Evolutionary conservation across 2,797 vertebrate species (phyloP).

Genomic region (Prionace glauca): DNA sequence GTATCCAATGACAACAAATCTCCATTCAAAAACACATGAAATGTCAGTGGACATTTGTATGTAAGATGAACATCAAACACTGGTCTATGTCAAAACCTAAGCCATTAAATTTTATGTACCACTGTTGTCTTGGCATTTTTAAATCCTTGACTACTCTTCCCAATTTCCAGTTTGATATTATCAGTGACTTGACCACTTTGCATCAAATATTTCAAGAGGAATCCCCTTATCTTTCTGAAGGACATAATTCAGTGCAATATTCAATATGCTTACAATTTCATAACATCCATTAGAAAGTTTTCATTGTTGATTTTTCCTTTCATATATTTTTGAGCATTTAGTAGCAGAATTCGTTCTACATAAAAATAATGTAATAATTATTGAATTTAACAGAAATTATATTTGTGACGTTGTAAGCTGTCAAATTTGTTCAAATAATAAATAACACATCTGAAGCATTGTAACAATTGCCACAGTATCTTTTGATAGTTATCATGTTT

Average conservation of each 20-base stretch:
- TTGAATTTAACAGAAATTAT: neutral
- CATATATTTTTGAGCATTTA: neutral
- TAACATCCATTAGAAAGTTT: neutral
- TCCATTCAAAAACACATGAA: no score
- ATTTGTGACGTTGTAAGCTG: neutral
- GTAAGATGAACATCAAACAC: no score
- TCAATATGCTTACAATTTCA: neutral
- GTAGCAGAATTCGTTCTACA: neutral
- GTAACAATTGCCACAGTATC: neutral
- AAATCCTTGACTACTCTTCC: neutral
- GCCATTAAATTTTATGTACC: neutral
- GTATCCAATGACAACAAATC: no score
- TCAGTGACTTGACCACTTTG: neutral
- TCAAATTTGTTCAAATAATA: neutral
- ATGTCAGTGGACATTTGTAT: no score
- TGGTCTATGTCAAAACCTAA: no score
- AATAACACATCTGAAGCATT: neutral
- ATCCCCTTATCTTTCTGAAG: neutral
- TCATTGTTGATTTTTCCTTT: neutral
- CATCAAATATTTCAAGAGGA: neutral
- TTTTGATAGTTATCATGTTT: neutral
- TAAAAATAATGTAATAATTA: neutral
- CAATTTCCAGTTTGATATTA: neutral
- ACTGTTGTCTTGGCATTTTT: neutral
- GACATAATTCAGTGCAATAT: neutral